Evolutionary conservation across 2,888 invertebrate genomes (phyloP).

Genomic region (Dicycla oo): DNA sequence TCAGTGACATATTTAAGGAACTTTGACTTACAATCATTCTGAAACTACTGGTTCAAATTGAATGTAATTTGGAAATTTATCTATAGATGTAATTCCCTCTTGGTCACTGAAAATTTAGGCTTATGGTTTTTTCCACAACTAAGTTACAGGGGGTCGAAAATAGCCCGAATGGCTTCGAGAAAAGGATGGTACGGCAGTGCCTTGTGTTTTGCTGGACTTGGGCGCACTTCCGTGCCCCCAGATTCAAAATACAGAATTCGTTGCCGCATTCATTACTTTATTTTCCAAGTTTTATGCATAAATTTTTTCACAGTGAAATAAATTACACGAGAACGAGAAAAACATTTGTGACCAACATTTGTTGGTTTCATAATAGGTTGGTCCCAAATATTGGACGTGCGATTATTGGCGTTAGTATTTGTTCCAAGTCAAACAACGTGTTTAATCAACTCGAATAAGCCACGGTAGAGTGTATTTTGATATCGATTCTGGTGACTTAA

Average conservation of each 20-base stretch:
- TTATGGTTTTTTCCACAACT: too few species aligned
- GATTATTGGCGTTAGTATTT: slow-evolving; percentile 51
- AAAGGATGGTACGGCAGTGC: too few species aligned
- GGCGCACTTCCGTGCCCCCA: too few species aligned
- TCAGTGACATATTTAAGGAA: too few species aligned
- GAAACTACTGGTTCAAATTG: too few species aligned
- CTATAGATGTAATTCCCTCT: too few species aligned
- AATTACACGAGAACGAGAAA: neutral
- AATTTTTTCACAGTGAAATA: slow-evolving; percentile 8
- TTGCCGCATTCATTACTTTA: neutral
- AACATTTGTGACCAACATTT: slow-evolving; percentile 6
- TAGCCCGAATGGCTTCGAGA: too few species aligned
- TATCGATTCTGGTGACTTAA: slow-evolving; percentile 16
- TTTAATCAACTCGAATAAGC: slow-evolving; percentile 6
- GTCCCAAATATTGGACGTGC: slow-evolving; percentile 42
- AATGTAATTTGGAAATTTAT: too few species aligned
- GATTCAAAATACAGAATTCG: neutral
- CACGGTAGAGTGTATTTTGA: slow-evolving; percentile 4
- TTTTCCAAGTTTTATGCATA: slow-evolving; percentile 10
- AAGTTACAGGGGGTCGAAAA: too few species aligned
- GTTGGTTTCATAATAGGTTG: slow-evolving; percentile 25
- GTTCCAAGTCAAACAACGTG: slow-evolving; percentile 34
- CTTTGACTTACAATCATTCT: too few species aligned
- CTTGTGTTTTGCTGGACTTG: too few species aligned
- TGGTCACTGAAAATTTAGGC: too few species aligned